These are phyloP conservation scores for Dioctria linearis DNA, from an alignment of 2,888 invertebrate species.

Conservation along the genomic window DNA sequence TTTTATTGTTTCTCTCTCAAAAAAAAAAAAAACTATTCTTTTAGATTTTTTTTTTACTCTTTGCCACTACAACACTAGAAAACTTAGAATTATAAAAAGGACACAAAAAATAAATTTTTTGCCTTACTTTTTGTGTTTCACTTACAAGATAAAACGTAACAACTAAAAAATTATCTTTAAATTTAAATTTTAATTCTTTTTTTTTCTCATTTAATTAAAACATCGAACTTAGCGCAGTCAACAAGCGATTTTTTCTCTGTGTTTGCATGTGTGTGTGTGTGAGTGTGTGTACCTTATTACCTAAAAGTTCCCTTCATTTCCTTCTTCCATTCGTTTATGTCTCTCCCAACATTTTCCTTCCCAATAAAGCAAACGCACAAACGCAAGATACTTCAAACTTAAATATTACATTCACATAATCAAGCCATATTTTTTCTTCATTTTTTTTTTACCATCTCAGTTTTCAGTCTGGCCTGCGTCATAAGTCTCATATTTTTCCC, in stretches of 20 bases:
- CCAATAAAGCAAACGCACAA: slow-evolving; percentile 40
- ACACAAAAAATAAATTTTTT: slow-evolving; percentile 54
- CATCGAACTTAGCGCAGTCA: slow-evolving; percentile 56
- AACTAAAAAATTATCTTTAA: slow-evolving; percentile 30
- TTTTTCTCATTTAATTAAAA: slow-evolving; percentile 29
- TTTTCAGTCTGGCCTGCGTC: too few species aligned
- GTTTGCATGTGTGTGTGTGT: too few species aligned
- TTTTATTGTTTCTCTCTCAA: slow-evolving; percentile 52
- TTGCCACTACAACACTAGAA: slow-evolving; percentile 56
- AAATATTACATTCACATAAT: slow-evolving; percentile 43
- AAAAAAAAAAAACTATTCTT: slow-evolving; percentile 43
- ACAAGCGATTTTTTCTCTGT: slow-evolving; percentile 52
- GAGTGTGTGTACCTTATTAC: slow-evolving; percentile 47
- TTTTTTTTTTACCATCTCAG: too few species aligned
- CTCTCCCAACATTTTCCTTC: not conserved
- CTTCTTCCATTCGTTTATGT: not conserved
- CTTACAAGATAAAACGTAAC: slow-evolving; percentile 46
- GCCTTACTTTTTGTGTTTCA: slow-evolving; percentile 49
- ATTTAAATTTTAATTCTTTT: not conserved
- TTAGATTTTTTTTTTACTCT: slow-evolving; percentile 43
- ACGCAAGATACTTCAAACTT: too few species aligned
- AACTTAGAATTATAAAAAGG: slow-evolving; percentile 54
- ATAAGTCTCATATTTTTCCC: too few species aligned
- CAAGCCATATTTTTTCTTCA: not conserved
- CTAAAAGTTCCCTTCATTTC: slow-evolving; percentile 44